A percentile compares a stretch with the other conserved stretches of the same genome.
Conservation (phyloP, 2,797 vertebrate genomes). For the Alfaro cultratus region DNA sequence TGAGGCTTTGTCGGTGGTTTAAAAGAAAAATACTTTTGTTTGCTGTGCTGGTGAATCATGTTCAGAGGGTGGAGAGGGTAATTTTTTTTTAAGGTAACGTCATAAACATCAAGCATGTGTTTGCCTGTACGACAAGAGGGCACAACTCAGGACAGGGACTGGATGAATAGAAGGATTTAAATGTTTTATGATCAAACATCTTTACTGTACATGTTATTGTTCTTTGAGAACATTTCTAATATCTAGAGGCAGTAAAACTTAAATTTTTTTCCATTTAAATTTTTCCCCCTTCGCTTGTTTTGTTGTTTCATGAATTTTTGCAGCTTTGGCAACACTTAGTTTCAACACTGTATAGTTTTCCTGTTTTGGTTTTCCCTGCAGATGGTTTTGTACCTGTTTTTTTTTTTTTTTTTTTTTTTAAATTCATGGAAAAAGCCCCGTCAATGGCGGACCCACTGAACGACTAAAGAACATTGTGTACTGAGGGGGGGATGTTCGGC, state of each 20-base stretch:
- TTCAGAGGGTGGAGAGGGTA: constrained; percentile 30
- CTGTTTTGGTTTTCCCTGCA: background rate
- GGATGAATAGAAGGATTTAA: background rate
- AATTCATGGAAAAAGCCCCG: constrained; percentile 9
- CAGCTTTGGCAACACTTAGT: constrained; percentile 15
- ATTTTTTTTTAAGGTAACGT: constrained; percentile 16
- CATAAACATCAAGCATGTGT: background rate
- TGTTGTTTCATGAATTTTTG: constrained; percentile 42
- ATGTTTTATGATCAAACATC: background rate
- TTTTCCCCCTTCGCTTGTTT: constrained; percentile 11
- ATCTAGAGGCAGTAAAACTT: background rate
- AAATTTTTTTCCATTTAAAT: background rate
- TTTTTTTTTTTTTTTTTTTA: background rate
- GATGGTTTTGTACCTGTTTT: background rate
- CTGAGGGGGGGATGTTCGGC: constrained; percentile 27
- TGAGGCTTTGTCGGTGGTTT: constrained; percentile 32
- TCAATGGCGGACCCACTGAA: background rate
- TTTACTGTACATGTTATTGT: background rate
- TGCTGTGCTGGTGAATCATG: constrained; percentile 13
- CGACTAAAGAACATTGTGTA: constrained; percentile 61
- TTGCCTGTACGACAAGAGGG: constrained; percentile 12
- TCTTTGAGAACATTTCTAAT: background rate
- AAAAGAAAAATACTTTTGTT: constrained; percentile 39
- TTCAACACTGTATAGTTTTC: background rate
- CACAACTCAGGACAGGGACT: background rate